Percentiles rank a stretch among this genome's conserved stretches.
Evolutionary conservation across 2,113 vertebrate genomes (phyloP).

Genomic region (Nesogale talazaci): DNA sequence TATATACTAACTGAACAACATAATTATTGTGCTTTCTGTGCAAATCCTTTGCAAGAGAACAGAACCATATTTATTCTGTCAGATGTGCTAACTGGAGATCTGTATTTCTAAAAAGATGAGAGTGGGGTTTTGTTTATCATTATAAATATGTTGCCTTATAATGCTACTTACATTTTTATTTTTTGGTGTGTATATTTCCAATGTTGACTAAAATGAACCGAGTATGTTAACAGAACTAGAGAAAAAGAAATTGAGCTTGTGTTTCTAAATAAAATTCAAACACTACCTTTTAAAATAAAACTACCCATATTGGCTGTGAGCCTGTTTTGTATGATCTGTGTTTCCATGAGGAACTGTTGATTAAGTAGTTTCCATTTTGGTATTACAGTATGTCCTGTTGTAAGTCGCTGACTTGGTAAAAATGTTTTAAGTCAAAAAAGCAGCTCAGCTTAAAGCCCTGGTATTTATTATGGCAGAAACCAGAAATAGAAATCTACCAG

Average conservation of each 20-base stretch:
- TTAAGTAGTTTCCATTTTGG: slow-evolving; percentile 82
- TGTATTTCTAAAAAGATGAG: slow-evolving; percentile 28
- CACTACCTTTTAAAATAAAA: slow-evolving; percentile 58
- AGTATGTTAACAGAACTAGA: slow-evolving; percentile 6
- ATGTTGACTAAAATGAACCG: slow-evolving; percentile 31
- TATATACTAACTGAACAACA: slow-evolving; percentile 18
- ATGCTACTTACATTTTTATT: slow-evolving; percentile 28
- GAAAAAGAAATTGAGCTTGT: neutral
- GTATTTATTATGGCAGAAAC: slow-evolving; percentile 75
- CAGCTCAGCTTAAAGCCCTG: slow-evolving; percentile 73
- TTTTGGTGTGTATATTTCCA: neutral
- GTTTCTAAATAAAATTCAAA: slow-evolving; percentile 58
- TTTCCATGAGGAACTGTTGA: slow-evolving; percentile 80
- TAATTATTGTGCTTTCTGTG: slow-evolving; percentile 34
- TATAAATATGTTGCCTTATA: slow-evolving; percentile 53
- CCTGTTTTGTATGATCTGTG: slow-evolving; percentile 67
- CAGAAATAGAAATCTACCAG: slow-evolving; percentile 76
- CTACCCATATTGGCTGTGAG: slow-evolving; percentile 43
- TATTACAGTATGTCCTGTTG: slow-evolving; percentile 78
- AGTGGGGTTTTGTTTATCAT: slow-evolving; percentile 51
- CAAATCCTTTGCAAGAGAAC: neutral
- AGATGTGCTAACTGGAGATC: neutral
- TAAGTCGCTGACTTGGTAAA: slow-evolving; percentile 78
- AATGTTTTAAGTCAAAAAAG: slow-evolving; percentile 79
- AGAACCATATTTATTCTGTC: slow-evolving; percentile 26